Conservation (phyloP, 2,888 invertebrate species). For the Xanthostigma xanthostigma region DNA sequence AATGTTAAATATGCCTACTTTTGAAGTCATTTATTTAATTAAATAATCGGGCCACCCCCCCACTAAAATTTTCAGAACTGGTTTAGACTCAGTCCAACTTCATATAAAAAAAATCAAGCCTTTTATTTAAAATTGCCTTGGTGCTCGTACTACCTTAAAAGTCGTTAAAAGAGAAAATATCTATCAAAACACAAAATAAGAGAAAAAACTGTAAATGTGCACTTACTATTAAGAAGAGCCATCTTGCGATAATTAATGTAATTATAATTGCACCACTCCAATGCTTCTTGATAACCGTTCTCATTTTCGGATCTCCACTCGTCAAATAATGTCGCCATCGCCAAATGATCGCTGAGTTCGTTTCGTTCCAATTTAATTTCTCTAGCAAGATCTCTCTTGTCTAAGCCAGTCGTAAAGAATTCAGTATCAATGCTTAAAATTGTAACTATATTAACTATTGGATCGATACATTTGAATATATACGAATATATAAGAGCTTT, state of each 20-base stretch:
- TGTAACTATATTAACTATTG: constrained; percentile 33
- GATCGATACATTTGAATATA: constrained; percentile 37
- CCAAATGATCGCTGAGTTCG: constrained; percentile 44
- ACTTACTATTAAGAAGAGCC: constrained; percentile 34
- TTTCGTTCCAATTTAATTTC: constrained; percentile 35
- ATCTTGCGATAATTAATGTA: constrained; percentile 36
- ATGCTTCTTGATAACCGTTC: constrained; percentile 18
- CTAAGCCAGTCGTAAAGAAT: constrained; percentile 34
- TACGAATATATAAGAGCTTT: constrained; percentile 42
- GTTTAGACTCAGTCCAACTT: no score
- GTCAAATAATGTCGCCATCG: constrained; percentile 37
- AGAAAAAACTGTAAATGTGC: constrained; percentile 1
- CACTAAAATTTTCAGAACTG: no score
- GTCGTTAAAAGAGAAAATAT: background rate
- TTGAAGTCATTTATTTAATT: no score
- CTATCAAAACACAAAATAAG: background rate
- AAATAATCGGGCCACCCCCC: no score
- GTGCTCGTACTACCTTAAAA: no score
- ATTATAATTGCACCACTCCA: constrained; percentile 29
- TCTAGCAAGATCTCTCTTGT: constrained; percentile 34
- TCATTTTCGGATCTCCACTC: constrained; percentile 31
- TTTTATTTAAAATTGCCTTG: no score
- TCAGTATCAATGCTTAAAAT: constrained; percentile 34
- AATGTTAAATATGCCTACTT: no score
- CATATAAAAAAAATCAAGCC: no score